A percentile compares a stretch with the other conserved stretches of the same genome.
phyloP scores from a whole-genome alignment of 2,888 invertebrate species.

The Harpalus rubripes region DNA sequence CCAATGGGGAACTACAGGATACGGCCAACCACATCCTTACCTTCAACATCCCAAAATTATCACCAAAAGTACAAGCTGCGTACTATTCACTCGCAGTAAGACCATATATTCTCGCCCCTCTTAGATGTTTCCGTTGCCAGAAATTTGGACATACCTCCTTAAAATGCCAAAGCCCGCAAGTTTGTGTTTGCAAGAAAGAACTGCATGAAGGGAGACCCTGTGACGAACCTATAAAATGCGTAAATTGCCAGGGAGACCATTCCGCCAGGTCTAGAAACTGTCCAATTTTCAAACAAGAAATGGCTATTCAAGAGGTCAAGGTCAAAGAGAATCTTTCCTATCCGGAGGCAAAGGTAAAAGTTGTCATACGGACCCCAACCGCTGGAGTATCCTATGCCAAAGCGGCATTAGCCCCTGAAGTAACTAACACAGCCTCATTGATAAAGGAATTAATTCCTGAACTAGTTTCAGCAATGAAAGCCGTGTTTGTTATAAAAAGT shows the following conservation, averaged over 20 bases:
- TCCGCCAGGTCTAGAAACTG: conserved; percentile 45
- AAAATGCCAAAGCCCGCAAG: neutral
- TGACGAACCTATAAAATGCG: neutral
- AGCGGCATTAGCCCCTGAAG: neutral
- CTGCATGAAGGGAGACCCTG: neutral
- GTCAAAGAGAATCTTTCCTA: neutral
- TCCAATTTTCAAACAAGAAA: conserved; percentile 7
- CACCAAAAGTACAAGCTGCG: too few species aligned
- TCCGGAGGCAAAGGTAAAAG: neutral
- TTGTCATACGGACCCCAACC: neutral
- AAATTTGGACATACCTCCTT: too few species aligned
- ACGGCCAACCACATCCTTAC: too few species aligned
- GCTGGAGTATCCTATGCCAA: neutral
- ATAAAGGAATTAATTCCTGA: neutral
- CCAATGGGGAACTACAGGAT: too few species aligned
- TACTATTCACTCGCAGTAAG: too few species aligned
- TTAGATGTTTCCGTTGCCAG: neutral
- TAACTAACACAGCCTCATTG: neutral
- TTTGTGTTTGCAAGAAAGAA: conserved; percentile 62
- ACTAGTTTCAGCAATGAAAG: neutral
- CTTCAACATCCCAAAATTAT: too few species aligned
- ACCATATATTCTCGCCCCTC: neutral
- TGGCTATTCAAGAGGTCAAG: neutral
- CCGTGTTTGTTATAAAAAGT: too few species aligned
- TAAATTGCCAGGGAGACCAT: neutral